Conservation (phyloP, 2,797 vertebrate species). For the Gymnothorax reevesii region DNA sequence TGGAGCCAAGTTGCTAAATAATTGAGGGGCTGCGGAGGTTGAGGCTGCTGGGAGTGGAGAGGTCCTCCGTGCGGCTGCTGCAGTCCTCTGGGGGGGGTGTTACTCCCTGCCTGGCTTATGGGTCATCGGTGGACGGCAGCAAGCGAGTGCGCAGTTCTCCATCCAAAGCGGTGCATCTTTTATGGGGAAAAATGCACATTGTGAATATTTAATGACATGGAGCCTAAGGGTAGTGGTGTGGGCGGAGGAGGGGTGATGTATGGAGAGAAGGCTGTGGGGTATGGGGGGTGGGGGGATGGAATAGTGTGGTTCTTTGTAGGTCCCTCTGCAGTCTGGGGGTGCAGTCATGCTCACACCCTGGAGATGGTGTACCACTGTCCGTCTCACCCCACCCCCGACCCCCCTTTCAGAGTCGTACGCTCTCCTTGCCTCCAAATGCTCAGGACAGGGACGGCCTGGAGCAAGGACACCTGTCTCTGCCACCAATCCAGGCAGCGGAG, state of each 20-base stretch:
- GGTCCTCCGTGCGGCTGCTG: not conserved
- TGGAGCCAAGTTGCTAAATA: not conserved
- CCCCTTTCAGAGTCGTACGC: not conserved
- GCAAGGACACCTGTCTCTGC: not conserved
- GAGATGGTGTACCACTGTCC: not conserved
- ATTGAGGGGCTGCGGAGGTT: not conserved
- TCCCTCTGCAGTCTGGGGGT: not conserved
- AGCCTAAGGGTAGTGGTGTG: not conserved
- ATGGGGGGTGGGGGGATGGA: not conserved
- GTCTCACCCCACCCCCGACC: not conserved
- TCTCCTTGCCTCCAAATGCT: not conserved
- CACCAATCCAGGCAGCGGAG: not conserved
- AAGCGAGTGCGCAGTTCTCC: not conserved
- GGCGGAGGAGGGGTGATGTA: not conserved
- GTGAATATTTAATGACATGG: constrained; percentile 23
- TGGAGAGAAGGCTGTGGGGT: not conserved
- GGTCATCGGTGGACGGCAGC: not conserved
- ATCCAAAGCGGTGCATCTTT: constrained; percentile 21
- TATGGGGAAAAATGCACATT: constrained; percentile 20
- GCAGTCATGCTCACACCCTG: not conserved
- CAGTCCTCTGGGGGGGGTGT: no score
- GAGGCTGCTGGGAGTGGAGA: not conserved
- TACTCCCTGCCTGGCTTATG: not conserved
- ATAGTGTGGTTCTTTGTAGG: not conserved
- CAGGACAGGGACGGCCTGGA: not conserved